Conservation (phyloP, 1,140 invertebrate species). For the Leptinotarsa undecemlineata region DNA sequence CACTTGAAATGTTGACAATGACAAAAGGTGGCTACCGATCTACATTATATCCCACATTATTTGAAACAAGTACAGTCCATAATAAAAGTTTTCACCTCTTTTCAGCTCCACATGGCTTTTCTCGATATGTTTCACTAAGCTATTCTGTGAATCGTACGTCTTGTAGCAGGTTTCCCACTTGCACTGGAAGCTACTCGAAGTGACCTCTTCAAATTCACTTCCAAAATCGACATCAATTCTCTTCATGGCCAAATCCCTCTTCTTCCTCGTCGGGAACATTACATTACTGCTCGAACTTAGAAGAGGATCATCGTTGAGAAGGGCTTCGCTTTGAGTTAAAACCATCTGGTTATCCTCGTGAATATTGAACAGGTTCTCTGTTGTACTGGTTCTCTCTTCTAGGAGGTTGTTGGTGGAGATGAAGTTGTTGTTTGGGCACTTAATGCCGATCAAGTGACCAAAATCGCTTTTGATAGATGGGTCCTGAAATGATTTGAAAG, state of each 20-base stretch:
- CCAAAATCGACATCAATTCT: background rate
- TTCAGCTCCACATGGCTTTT: slow-evolving; percentile 85
- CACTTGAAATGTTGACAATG: no score
- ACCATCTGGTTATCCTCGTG: slow-evolving; percentile 47
- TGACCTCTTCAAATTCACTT: slow-evolving; percentile 22
- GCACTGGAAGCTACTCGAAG: slow-evolving; percentile 60
- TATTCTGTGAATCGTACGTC: slow-evolving; percentile 75
- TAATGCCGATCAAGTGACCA: slow-evolving; percentile 42
- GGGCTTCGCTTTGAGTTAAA: slow-evolving; percentile 45
- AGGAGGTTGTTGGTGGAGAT: background rate
- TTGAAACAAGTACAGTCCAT: no score
- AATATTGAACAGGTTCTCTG: background rate
- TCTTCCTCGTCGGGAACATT: slow-evolving; percentile 17
- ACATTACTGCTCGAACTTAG: slow-evolving; percentile 39
- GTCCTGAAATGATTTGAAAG: no score
- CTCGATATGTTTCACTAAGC: slow-evolving; percentile 89
- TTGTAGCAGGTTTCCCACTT: slow-evolving; percentile 85
- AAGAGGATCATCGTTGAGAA: slow-evolving; percentile 48
- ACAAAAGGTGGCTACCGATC: no score
- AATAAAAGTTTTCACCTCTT: slow-evolving; percentile 58
- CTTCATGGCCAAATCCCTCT: background rate
- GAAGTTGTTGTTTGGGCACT: slow-evolving; percentile 32
- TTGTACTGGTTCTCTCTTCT: slow-evolving; percentile 14
- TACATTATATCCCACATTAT: no score
- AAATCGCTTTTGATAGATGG: slow-evolving; percentile 36